Evolutionary conservation across 2,888 invertebrate species (phyloP).

Genomic region (Crepidodera aurea): DNA sequence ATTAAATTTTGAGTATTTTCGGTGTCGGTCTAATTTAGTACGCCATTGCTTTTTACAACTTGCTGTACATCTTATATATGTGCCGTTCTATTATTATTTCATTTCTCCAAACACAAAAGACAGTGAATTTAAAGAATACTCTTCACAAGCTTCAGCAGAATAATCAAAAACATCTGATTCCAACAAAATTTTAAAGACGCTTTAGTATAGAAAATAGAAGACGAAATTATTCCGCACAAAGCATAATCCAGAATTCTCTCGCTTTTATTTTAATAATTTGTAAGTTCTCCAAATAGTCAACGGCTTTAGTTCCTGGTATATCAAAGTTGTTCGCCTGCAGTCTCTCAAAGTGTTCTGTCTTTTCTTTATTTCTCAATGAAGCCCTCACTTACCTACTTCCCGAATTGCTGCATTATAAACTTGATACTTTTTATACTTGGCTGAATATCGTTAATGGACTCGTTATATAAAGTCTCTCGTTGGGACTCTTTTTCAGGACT

Average conservation of each 20-base stretch:
- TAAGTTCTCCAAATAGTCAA: conserved; percentile 30
- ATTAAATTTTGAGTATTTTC: no score
- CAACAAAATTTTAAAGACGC: conserved; percentile 5
- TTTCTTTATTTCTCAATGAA: conserved; percentile 57
- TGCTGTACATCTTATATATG: no score
- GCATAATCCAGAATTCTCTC: neutral
- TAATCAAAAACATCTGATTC: conserved; percentile 1
- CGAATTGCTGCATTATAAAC: conserved; percentile 57
- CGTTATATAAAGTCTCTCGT: conserved; percentile 51
- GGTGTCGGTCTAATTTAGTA: no score
- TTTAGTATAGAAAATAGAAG: conserved; percentile 3
- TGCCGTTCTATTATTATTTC: no score
- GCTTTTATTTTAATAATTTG: conserved; percentile 28
- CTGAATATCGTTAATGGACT: conserved; percentile 61
- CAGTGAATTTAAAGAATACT: no score
- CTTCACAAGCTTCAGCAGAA: neutral
- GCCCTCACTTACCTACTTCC: conserved; percentile 57
- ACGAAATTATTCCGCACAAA: neutral
- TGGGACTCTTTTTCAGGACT: conserved; percentile 24
- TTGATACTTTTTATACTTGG: conserved; percentile 61
- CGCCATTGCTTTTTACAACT: no score
- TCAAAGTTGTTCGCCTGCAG: conserved; percentile 47
- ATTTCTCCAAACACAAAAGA: no score
- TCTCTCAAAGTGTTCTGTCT: conserved; percentile 51
- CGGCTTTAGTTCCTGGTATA: conserved; percentile 25